phyloP scores from a whole-genome alignment of 1,140 invertebrate species.

The Mamestra configurata region DNA sequence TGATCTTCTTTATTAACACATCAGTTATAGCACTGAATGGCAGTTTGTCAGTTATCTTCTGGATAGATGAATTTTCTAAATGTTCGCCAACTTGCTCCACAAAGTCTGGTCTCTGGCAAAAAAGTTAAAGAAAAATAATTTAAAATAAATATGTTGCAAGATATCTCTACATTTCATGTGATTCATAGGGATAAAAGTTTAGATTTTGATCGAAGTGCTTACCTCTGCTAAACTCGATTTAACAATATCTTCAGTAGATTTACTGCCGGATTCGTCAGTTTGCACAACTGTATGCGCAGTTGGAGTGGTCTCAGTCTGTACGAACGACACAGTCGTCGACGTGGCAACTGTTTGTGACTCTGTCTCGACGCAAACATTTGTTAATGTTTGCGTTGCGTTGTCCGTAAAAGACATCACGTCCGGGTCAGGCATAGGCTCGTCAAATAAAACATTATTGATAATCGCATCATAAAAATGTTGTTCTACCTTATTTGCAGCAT shows the following conservation, averaged over 20 bases:
- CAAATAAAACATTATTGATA: constrained; percentile 39
- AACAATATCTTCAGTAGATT: constrained; percentile 69
- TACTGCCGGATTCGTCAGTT: constrained; percentile 71
- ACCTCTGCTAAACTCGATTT: constrained; percentile 71
- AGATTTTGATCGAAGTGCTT: constrained; percentile 48
- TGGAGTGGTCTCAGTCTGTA: constrained; percentile 66
- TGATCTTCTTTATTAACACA: constrained; percentile 63
- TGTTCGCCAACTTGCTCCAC: constrained; percentile 59
- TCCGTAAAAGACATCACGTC: constrained; percentile 23
- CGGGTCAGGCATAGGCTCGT: constrained; percentile 44
- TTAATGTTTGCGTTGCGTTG: constrained; percentile 62
- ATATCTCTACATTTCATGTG: neutral
- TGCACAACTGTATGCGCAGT: constrained; percentile 61
- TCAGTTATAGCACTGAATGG: constrained; percentile 60
- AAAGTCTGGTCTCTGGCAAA: constrained; percentile 75
- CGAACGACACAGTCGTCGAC: constrained; percentile 21
- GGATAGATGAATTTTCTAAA: constrained; percentile 64
- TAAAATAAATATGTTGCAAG: neutral
- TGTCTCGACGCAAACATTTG: constrained; percentile 44
- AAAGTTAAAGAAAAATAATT: neutral
- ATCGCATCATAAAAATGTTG: constrained; percentile 34
- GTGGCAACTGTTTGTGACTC: constrained; percentile 67
- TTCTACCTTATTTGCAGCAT: constrained; percentile 64
- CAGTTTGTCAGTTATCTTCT: constrained; percentile 65
- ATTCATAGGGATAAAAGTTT: neutral